phyloP scores from a whole-genome alignment of 2,113 vertebrate genomes.

The Phrynocephalus versicolor region DNA sequence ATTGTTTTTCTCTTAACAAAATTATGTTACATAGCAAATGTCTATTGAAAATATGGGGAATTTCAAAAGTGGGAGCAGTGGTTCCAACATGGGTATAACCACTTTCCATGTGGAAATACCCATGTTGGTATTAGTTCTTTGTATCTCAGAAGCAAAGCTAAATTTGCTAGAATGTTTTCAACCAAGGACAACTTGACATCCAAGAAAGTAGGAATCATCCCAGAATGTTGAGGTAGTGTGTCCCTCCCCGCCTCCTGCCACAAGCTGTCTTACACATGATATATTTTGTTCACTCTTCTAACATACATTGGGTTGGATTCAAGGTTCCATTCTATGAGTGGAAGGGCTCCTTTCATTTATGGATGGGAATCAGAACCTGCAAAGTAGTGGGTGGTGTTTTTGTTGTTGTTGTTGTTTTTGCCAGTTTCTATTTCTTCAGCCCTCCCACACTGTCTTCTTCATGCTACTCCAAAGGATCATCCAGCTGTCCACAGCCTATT shows the following conservation, averaged over 20 bases:
- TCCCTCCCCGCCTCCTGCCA: no score
- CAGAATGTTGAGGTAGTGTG: no score
- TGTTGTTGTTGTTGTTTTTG: no score
- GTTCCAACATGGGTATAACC: neutral
- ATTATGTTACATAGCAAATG: neutral
- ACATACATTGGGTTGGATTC: neutral
- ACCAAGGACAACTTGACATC: no score
- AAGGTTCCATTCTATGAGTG: neutral
- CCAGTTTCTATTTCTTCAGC: neutral
- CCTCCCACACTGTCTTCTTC: neutral
- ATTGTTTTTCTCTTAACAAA: neutral
- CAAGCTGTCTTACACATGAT: no score
- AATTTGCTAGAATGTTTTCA: no score
- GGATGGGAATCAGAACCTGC: no score
- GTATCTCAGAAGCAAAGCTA: no score
- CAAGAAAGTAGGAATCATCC: no score
- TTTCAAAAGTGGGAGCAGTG: no score
- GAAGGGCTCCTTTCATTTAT: neutral
- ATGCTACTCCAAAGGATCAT: neutral
- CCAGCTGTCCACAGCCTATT: neutral
- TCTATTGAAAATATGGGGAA: neutral
- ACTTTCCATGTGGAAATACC: no score
- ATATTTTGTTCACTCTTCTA: neutral
- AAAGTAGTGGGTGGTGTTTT: no score
- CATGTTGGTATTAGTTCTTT: constrained; percentile 1